Percentiles rank a stretch among this genome's conserved stretches.
Evolutionary conservation across 2,797 vertebrate species (phyloP).

Genomic region (Eulemur rubriventer): DNA sequence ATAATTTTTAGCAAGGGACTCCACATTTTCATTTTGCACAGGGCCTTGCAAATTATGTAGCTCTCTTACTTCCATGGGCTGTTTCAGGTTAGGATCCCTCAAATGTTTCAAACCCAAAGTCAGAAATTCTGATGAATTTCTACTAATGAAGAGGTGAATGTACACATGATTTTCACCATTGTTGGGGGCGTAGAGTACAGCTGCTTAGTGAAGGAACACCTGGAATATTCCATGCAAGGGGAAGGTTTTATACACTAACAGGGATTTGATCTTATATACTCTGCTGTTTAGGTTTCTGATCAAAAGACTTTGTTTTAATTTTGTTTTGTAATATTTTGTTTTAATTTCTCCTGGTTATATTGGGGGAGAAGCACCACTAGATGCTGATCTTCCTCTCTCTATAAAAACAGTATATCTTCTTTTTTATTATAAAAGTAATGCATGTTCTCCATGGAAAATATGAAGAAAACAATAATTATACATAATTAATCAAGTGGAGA

Average conservation of each 20-base stretch:
- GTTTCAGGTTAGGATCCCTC: not conserved
- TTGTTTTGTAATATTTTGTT: not conserved
- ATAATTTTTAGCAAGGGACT: not conserved
- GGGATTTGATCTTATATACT: not conserved
- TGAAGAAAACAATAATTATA: not conserved
- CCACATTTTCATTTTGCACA: not conserved
- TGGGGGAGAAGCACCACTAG: not conserved
- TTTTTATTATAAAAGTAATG: not conserved
- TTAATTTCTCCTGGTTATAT: conserved; percentile 12
- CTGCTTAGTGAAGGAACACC: not conserved
- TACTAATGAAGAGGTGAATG: not conserved
- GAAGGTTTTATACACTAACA: not conserved
- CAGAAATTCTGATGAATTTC: not conserved
- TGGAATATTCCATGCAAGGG: not conserved
- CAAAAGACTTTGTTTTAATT: not conserved
- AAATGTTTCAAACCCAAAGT: not conserved
- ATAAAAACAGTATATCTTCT: not conserved
- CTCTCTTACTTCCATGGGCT: not conserved
- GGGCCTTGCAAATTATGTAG: not conserved
- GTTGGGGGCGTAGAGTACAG: no score
- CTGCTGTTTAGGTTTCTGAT: not conserved
- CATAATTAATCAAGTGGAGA: not conserved
- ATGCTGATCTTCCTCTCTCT: not conserved
- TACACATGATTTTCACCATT: not conserved
- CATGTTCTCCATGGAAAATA: not conserved